Evolutionary conservation across 2,113 vertebrate species (phyloP), one percentile per base, ranked within the genome.

Genomic region (Nibea coibor): DNA sequence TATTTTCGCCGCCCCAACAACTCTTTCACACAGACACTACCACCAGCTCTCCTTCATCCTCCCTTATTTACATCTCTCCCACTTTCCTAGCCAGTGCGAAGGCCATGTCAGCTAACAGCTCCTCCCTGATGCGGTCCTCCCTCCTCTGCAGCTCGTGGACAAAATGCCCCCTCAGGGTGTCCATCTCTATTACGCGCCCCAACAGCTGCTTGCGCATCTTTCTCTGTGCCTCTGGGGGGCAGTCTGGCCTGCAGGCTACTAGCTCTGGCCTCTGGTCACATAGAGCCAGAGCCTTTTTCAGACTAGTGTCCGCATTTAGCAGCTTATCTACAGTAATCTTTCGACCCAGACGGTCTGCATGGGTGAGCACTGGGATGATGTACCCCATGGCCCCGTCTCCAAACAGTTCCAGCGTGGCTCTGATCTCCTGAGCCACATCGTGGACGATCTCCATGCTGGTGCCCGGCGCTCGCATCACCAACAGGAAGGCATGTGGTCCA

Each of bases 401-500:
- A n/a, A 89, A 91, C 65, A 94, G 83, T 28, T 89, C 65, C 19
- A 82, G 24, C 2, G 75, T 66, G 17, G 76, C 73, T 51, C 2
- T 71, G 57, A 91, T 45, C 0, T 79, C 78, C n/a, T 72, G 75
- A 28, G 28, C 17, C 0, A 47, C 79, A 4, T 92, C 83, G 20
- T 82, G 81, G 19, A 79, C 45, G 0, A 48, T 6, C 1, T 1
- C 48, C 5, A 15, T 51, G 31, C 72, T 56, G 28, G 79, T 75
- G 35, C 69, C 82, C 0, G 90, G 78, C 22, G 84, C 78, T 48
- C 0, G 78, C 11, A 92, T 57, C 66, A 92, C 88, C 65, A 93
- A 70, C 28, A 95, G 66, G 57, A 94, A 81, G 66, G 91, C 92
- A 12, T 94, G 90, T 3, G 93, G 94, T 31, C 93, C 93, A 19